These are phyloP conservation scores for Liolophura sinensis DNA, from an alignment of 1,140 invertebrate species.

Conservation along the genomic window DNA sequence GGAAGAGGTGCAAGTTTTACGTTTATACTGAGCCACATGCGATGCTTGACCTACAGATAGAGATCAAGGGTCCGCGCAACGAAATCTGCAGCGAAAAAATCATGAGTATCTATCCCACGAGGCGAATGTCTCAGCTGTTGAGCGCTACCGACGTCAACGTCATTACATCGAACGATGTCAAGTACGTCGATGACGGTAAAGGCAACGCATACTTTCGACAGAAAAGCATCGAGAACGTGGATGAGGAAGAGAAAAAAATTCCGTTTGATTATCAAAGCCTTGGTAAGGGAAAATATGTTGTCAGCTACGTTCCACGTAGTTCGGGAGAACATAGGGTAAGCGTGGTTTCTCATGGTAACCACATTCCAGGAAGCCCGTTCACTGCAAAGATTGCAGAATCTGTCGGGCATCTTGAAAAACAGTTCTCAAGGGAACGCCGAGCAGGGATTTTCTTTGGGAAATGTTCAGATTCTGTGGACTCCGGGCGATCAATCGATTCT, in stretches of 20 bases:
- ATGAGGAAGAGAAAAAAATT: constrained; percentile 27
- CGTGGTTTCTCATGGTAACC: constrained; percentile 31
- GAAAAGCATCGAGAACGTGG: constrained; percentile 25
- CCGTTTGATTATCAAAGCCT: constrained; percentile 41
- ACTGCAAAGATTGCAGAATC: constrained; percentile 32
- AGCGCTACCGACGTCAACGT: no score
- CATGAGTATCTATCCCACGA: constrained; percentile 24
- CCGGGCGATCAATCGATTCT: no score
- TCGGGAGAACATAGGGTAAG: constrained; percentile 40
- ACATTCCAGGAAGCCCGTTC: constrained; percentile 46
- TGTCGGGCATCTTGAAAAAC: no score
- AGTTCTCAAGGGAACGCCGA: no score
- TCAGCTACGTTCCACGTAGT: constrained; percentile 42
- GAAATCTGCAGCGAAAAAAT: constrained; percentile 44
- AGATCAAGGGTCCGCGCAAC: constrained; percentile 43
- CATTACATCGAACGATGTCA: no score
- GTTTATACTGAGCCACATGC: constrained; percentile 32
- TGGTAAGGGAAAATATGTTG: constrained; percentile 37
- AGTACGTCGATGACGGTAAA: constrained; percentile 13
- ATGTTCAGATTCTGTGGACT: no score
- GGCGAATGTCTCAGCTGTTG: not conserved
- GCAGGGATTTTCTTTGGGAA: not conserved
- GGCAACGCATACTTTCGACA: constrained; percentile 45
- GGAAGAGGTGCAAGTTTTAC: constrained; percentile 44
- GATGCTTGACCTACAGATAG: constrained; percentile 38